phyloP scores from a whole-genome alignment of 2,113 vertebrate genomes.

The Otus sunia region DNA sequence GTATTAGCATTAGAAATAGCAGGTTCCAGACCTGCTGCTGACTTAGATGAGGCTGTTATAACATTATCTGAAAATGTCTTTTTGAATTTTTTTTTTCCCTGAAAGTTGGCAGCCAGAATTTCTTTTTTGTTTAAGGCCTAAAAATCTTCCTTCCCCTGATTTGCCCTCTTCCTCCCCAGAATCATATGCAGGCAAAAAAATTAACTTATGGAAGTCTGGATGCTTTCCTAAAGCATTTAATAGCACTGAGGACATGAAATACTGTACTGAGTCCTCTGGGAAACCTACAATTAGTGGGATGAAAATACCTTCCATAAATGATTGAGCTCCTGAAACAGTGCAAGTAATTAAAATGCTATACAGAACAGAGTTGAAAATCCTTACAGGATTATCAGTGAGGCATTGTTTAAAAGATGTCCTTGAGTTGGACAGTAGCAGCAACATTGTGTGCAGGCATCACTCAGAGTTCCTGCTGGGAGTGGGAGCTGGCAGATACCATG shows the following conservation, averaged over 20 bases:
- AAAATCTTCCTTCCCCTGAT: background rate
- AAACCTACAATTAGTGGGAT: slow-evolving; percentile 30
- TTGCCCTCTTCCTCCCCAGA: background rate
- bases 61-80: background rate
- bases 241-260: background rate
- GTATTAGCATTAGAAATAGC: background rate
- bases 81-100: background rate
- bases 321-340: slow-evolving; percentile 31
- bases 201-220: background rate
- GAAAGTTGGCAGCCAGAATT: background rate
- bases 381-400: slow-evolving; percentile 46
- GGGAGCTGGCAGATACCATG: background rate
- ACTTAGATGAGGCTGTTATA: background rate
- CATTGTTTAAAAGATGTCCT: slow-evolving; percentile 33
- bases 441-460: background rate
- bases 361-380: slow-evolving; percentile 47
- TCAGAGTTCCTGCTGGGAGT: background rate
- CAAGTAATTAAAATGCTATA: slow-evolving; percentile 31
- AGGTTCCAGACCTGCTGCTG: background rate
- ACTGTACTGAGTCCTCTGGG: slow-evolving; percentile 6
- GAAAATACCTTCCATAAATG: slow-evolving; percentile 47
- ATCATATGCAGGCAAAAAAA: background rate
- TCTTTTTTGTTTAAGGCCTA: background rate
- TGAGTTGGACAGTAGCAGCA: background rate
- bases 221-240: background rate